Conservation (phyloP, 1,140 invertebrate genomes). For the Drosophila setifemur region DNA sequence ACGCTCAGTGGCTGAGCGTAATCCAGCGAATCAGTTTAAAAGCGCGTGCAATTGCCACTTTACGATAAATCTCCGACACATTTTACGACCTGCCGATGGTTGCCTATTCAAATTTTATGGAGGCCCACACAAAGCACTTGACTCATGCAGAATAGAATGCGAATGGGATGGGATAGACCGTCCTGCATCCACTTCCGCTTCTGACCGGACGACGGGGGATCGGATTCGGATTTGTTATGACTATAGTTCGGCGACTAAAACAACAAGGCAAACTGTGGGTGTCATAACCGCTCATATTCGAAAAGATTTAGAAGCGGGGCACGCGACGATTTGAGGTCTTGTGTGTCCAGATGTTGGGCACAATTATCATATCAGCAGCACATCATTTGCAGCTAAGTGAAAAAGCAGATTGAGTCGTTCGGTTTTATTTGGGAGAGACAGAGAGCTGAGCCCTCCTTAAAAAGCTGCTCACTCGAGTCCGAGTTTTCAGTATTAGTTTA, state of each 20-base stretch:
- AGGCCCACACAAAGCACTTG: conserved; percentile 66
- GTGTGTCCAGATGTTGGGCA: conserved; percentile 63
- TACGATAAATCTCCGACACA: conserved; percentile 43
- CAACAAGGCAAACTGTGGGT: conserved; percentile 61
- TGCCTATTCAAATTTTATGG: conserved; percentile 45
- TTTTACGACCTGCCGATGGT: conserved; percentile 33
- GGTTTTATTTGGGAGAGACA: conserved; percentile 10
- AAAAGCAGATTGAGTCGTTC: conserved; percentile 68
- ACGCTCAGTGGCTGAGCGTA: conserved; percentile 9
- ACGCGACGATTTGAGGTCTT: conserved; percentile 49
- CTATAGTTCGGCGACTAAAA: conserved; percentile 43
- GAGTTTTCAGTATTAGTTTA: conserved; percentile 48
- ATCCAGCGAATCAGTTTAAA: conserved; percentile 31
- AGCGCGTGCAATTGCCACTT: conserved; percentile 60
- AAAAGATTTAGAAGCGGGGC: conserved; percentile 14
- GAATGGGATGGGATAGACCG: conserved; percentile 7
- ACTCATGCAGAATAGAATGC: conserved; percentile 49
- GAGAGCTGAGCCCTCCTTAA: conserved; percentile 42
- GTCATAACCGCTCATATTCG: conserved; percentile 60
- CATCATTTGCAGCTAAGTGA: conserved; percentile 74
- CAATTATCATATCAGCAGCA: conserved; percentile 77
- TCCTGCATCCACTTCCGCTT: conserved; percentile 55
- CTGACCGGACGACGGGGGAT: conserved; percentile 32
- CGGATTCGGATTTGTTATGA: conserved; percentile 58
- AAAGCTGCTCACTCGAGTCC: conserved; percentile 18